phyloP scores from a whole-genome alignment of 2,888 invertebrate species.

The Erebia palarica region DNA sequence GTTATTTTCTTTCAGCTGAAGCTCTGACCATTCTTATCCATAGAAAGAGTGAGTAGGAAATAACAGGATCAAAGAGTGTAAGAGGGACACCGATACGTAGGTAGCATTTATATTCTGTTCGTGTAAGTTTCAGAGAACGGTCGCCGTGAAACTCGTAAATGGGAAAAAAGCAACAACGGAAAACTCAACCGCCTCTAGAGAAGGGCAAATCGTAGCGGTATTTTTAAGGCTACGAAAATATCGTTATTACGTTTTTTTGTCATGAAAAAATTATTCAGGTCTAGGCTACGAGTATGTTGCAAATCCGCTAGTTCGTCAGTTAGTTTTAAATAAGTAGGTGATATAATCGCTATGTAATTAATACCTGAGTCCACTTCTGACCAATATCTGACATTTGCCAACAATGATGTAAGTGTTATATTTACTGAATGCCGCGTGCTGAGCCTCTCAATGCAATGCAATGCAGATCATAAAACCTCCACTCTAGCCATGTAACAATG shows the following conservation, averaged over 20 bases:
- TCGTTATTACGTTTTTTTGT: background rate
- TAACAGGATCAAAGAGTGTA: conserved; percentile 44
- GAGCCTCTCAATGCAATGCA: background rate
- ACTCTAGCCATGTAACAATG: conserved; percentile 4
- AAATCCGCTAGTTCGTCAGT: no score
- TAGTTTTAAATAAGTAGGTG: background rate
- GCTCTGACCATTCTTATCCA: conserved; percentile 80
- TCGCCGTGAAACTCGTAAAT: conserved; percentile 83
- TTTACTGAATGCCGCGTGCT: conserved; percentile 10
- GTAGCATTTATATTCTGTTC: conserved; percentile 81
- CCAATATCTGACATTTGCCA: conserved; percentile 58
- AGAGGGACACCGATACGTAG: conserved; percentile 63
- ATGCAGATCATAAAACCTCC: conserved; percentile 10
- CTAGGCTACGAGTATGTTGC: no score
- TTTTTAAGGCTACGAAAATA: conserved; percentile 21
- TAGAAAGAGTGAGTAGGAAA: conserved; percentile 64
- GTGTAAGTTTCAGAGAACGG: conserved; percentile 83
- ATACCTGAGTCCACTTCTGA: conserved; percentile 67
- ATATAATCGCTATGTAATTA: conserved; percentile 46
- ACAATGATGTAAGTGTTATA: conserved; percentile 64
- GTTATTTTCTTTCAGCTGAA: conserved; percentile 75
- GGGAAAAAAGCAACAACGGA: conserved; percentile 82
- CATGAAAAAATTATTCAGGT: no score
- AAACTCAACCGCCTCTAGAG: conserved; percentile 78
- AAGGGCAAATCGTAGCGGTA: conserved; percentile 54